These are phyloP conservation scores for Labeo calbasu DNA, from an alignment of 2,797 vertebrate species.

Conservation along the genomic window DNA sequence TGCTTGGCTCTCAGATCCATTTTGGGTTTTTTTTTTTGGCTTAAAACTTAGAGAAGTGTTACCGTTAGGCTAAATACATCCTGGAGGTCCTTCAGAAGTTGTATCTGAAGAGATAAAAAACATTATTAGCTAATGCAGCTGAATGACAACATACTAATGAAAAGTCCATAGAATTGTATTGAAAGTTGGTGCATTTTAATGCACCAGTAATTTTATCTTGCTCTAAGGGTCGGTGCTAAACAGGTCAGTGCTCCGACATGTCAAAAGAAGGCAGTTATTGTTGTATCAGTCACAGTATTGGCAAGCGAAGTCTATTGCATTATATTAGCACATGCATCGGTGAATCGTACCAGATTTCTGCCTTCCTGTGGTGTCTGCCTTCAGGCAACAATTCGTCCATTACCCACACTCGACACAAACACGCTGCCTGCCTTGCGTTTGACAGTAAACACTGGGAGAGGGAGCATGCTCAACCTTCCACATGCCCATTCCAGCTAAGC, in stretches of 20 bases:
- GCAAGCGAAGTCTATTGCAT: conserved; percentile 1
- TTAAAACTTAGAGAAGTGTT: conserved; percentile 3
- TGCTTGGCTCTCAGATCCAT: conserved; percentile 83
- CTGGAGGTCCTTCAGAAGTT: conserved; percentile 22
- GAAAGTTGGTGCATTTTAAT: neutral
- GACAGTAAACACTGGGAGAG: conserved; percentile 52
- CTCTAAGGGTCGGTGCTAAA: conserved; percentile 32
- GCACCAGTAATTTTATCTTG: neutral
- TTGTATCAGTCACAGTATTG: conserved; percentile 38
- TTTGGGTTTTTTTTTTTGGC: conserved; percentile 23
- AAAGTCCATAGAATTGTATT: conserved; percentile 6
- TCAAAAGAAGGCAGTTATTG: conserved; percentile 13
- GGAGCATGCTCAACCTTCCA: conserved; percentile 58
- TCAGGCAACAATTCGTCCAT: conserved; percentile 62
- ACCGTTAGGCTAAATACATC: conserved; percentile 36
- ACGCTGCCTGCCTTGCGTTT: conserved; percentile 61
- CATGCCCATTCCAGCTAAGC: conserved; percentile 68
- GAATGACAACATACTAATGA: neutral
- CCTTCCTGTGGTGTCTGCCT: conserved; percentile 56
- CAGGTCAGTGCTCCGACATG: conserved; percentile 24
- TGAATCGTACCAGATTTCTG: conserved; percentile 60
- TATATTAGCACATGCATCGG: conserved; percentile 56
- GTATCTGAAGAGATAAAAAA: conserved; percentile 42
- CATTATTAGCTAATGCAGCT: conserved; percentile 33
- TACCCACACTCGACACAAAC: conserved; percentile 55